phyloP scores from a whole-genome alignment of 2,888 invertebrate species.

The Tachina fera region DNA sequence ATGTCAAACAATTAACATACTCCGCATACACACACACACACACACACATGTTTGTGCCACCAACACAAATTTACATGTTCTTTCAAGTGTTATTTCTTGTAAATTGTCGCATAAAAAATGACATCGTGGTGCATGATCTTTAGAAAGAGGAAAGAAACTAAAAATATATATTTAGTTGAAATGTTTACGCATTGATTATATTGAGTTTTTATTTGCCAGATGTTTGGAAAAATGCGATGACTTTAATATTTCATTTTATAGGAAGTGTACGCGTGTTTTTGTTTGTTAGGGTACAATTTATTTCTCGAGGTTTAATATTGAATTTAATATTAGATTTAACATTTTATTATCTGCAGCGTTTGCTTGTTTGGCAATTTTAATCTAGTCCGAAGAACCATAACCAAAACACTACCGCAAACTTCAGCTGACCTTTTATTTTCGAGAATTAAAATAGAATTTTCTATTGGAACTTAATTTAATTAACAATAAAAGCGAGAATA shows the following conservation, averaged over 20 bases:
- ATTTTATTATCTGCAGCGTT: neutral
- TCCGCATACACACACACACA: neutral
- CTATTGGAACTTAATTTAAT: too few relatives aligned
- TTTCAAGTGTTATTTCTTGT: constrained; percentile 63
- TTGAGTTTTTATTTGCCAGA: constrained; percentile 50
- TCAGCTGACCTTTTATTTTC: too few relatives aligned
- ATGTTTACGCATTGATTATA: constrained; percentile 32
- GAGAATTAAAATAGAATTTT: too few relatives aligned
- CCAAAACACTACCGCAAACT: too few relatives aligned
- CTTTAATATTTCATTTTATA: neutral
- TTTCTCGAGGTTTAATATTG: too few relatives aligned
- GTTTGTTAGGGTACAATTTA: too few relatives aligned
- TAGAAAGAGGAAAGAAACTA: constrained; percentile 37
- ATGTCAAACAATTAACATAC: constrained; percentile 69
- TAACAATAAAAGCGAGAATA: too few relatives aligned
- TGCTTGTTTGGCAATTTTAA: neutral
- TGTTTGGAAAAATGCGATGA: constrained; percentile 14
- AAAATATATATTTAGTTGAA: constrained; percentile 44
- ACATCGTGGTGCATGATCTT: constrained; percentile 58
- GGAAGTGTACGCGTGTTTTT: neutral
- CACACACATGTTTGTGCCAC: neutral
- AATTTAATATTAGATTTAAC: neutral
- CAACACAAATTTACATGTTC: constrained; percentile 35
- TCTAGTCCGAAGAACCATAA: too few relatives aligned
- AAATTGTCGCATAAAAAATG: constrained; percentile 68